phyloP scores from a whole-genome alignment of 2,888 invertebrate genomes.

The Xanthorhoe spadicearia region DNA sequence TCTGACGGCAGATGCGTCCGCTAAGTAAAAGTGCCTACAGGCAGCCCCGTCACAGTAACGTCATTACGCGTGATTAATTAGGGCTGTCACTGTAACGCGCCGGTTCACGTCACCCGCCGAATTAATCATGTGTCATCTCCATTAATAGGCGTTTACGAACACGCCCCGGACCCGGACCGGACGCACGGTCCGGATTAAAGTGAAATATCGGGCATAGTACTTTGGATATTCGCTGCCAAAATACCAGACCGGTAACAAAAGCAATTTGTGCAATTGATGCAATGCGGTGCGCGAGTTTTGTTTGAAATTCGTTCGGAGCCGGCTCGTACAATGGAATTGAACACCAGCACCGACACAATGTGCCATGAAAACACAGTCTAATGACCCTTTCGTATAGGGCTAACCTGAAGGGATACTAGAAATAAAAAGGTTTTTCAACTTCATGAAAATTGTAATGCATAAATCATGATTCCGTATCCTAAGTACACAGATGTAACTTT shows the following conservation, averaged over 20 bases:
- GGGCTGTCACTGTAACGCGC: constrained; percentile 29
- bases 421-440: too few species aligned
- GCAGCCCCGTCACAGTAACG: constrained; percentile 8
- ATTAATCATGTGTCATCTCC: constrained; percentile 36
- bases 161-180: constrained; percentile 21
- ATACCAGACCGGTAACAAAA: neutral
- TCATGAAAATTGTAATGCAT: too few species aligned
- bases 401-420: neutral
- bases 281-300: constrained; percentile 14
- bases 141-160: constrained; percentile 29
- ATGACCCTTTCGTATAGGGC: constrained; percentile 1
- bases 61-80: constrained; percentile 30
- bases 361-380: constrained; percentile 2
- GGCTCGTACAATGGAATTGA: neutral
- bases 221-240: neutral
- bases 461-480: too few species aligned
- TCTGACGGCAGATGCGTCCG: constrained; percentile 12
- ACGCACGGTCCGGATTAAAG: constrained; percentile 7
- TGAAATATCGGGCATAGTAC: constrained; percentile 7
- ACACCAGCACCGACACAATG: neutral
- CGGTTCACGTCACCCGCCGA: constrained; percentile 17
- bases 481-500: too few species aligned
- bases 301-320: constrained; percentile 9
- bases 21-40: constrained; percentile 5
- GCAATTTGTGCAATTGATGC: constrained; percentile 13